Conservation (phyloP, 2,113 vertebrate species). For the Columbina picui region DNA sequence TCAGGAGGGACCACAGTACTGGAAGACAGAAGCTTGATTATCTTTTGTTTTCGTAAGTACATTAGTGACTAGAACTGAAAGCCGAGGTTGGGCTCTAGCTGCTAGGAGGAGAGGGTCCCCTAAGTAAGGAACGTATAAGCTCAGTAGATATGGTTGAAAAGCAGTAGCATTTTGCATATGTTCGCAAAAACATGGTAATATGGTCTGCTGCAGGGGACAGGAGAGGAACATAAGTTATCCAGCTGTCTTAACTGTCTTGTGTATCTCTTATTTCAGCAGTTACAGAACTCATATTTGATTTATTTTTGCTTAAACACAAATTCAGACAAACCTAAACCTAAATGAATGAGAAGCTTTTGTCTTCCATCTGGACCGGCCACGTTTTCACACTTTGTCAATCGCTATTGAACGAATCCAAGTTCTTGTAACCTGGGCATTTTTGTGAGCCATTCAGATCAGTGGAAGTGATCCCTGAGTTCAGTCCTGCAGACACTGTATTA, state of each 20-base stretch:
- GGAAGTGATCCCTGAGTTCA: background rate
- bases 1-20: background rate
- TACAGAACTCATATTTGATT: background rate
- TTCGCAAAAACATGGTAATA: background rate
- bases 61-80: background rate
- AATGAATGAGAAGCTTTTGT: background rate
- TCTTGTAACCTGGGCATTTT: background rate
- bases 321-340: background rate
- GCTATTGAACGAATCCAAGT: background rate
- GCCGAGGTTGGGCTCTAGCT: background rate
- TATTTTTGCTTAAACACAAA: background rate
- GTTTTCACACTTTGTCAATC: background rate
- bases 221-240: background rate
- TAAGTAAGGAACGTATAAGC: background rate
- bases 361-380: background rate
- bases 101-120: background rate
- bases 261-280: background rate
- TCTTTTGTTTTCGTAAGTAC: background rate
- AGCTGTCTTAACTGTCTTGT: background rate
- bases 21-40: background rate
- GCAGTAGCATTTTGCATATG: background rate
- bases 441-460: background rate
- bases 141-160: background rate
- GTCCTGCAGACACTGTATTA: background rate
- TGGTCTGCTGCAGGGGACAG: background rate